These are phyloP conservation scores for Pelosia muscerda DNA, from an alignment of 2,888 invertebrate genomes.

Conservation along the genomic window DNA sequence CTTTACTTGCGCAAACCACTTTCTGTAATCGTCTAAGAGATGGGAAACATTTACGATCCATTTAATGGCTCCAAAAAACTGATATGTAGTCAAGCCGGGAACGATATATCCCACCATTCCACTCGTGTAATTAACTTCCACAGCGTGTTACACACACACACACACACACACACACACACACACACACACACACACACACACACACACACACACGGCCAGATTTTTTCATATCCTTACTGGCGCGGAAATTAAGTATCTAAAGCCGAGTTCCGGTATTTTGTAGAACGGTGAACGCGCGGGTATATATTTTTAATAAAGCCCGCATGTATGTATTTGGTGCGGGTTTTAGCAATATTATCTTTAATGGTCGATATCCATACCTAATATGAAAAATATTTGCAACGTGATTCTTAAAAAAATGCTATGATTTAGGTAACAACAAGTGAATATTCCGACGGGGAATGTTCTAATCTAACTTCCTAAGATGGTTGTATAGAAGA, in stretches of 20 bases:
- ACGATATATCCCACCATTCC: neutral
- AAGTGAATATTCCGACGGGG: too few species aligned
- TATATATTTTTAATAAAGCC: constrained; percentile 2
- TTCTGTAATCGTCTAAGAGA: neutral
- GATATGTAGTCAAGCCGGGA: neutral
- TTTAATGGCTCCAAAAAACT: neutral
- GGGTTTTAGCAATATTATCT: neutral
- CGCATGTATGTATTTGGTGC: neutral
- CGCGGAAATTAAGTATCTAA: neutral
- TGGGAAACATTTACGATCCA: neutral
- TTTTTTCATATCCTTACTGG: neutral
- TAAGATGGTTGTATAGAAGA: too few species aligned
- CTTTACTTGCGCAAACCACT: neutral
- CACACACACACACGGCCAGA: too few species aligned
- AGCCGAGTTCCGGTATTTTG: constrained; percentile 1
- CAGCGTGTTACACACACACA: neutral
- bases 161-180: too few species aligned
- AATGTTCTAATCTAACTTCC: too few species aligned
- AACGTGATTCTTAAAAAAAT: too few species aligned
- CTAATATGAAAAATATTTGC: too few species aligned
- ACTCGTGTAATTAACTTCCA: neutral
- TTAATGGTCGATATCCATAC: too few species aligned
- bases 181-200: too few species aligned
- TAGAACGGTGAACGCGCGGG: neutral
- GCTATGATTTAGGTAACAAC: too few species aligned